These are phyloP conservation scores for Nerophis ophidion DNA, from an alignment of 2,113 vertebrate genomes.

Conservation along the genomic window DNA sequence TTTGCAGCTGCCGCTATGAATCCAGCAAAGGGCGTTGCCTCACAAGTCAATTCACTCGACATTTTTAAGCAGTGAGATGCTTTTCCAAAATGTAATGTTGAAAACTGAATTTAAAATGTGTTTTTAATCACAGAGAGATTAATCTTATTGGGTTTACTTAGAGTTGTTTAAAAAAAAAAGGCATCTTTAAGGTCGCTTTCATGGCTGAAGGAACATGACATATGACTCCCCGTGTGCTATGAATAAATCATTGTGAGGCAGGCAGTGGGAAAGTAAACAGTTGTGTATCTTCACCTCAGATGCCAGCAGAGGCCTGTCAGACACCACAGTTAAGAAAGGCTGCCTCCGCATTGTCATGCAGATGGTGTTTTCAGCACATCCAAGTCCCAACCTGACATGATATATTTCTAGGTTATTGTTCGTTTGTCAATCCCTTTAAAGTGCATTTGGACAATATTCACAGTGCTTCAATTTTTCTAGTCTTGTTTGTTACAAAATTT, in stretches of 20 bases:
- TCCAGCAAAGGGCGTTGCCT: no score
- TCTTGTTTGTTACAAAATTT: no score
- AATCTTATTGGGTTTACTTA: no score
- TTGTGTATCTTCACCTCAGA: slow-evolving; percentile 61
- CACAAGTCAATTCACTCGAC: no score
- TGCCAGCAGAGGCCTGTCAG: slow-evolving; percentile 62
- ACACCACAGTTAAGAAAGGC: slow-evolving; percentile 61
- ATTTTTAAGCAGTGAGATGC: no score
- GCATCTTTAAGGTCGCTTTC: slow-evolving; percentile 31
- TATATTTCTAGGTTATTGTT: neutral
- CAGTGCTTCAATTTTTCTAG: no score
- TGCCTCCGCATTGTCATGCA: slow-evolving; percentile 55
- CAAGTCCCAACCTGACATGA: slow-evolving; percentile 55
- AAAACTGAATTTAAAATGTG: slow-evolving; percentile 30
- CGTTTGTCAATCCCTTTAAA: no score
- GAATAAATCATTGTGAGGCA: slow-evolving; percentile 70
- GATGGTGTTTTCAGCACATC: slow-evolving; percentile 44
- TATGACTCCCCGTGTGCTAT: slow-evolving; percentile 59
- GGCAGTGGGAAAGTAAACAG: slow-evolving; percentile 60
- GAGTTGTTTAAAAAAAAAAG: slow-evolving; percentile 6
- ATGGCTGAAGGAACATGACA: slow-evolving; percentile 44
- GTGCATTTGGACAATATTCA: no score
- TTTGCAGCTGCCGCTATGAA: no score
- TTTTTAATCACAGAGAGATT: slow-evolving; percentile 48
- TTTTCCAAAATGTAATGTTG: neutral